Evolutionary conservation across 2,797 vertebrate species (phyloP).

Genomic region (Lates japonicus): DNA sequence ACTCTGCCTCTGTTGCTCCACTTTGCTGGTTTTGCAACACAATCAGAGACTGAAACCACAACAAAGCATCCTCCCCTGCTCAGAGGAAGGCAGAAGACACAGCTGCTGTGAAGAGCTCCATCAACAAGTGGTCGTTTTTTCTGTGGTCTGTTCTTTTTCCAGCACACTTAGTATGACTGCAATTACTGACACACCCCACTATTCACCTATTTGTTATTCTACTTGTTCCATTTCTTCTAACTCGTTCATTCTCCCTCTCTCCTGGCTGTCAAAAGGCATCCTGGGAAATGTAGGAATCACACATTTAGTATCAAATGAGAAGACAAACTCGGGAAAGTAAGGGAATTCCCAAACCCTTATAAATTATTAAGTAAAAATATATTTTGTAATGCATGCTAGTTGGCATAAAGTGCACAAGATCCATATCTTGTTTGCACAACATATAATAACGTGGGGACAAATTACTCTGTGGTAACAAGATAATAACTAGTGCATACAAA

Average conservation of each 20-base stretch:
- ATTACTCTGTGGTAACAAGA: background rate
- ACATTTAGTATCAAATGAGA: background rate
- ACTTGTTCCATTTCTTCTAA: background rate
- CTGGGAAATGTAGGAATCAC: slow-evolving; percentile 1
- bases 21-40: slow-evolving; percentile 59
- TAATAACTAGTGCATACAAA: background rate
- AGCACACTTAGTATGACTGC: background rate
- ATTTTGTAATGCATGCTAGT: background rate
- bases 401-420: background rate
- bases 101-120: slow-evolving; percentile 10
- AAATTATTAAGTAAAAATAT: too few species aligned
- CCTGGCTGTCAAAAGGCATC: background rate
- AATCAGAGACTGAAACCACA: slow-evolving; percentile 23
- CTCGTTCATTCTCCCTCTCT: background rate
- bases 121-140: slow-evolving; percentile 6
- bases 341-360: background rate
- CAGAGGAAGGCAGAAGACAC: background rate
- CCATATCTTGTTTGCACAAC: background rate
- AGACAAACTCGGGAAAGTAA: background rate
- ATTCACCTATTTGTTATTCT: background rate
- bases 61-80: slow-evolving; percentile 7
- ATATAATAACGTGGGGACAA: background rate
- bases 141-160: background rate
- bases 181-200: background rate
- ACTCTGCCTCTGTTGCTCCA: slow-evolving; percentile 65